Evolutionary conservation across 2,113 vertebrate species (phyloP), one percentile per base, ranked within the genome.

Genomic region (Carassius gibelio): DNA sequence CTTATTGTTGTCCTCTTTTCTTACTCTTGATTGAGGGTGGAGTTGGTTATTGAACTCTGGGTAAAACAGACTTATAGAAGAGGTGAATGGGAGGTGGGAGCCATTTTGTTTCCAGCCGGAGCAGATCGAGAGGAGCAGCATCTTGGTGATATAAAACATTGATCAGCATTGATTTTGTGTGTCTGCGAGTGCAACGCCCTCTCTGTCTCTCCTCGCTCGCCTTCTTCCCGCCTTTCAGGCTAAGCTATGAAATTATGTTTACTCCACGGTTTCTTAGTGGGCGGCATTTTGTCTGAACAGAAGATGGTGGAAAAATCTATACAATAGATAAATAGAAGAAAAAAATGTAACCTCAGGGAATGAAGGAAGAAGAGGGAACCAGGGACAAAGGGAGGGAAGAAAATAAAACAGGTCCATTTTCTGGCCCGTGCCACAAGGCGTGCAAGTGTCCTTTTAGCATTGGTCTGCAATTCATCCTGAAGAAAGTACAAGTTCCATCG

Each of bases 91-190:
- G 55, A 72, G 82, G 55, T 85, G 57, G 57, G 57, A 2, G 8
- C 26, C 26, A 26, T 26, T 21, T 86, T 87, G 87, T 88, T 86
- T 66, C 72, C 74, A 86, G 88, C 85, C 45, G 83, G 72, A 75
- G 76, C 57, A 75, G 86, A 75, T 80, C 64, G 62, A 79, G 81
- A 84, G 85, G 82, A 87, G 81, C 80, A 87, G 88, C 83, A 26
- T 86, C 84, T 89, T 50, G 71, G 76, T 89, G 88, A 89, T 89
- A 88, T 90, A 91, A 90, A 89, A 90, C 88, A 90, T 90, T 88
- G 90, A 91, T 88, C 88, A 88, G 84, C 83, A 90, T 91, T 87
- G 90, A 91, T 91, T 91, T 91, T 88, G 86, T 86, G 86, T 81
- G 88, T 88, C 89, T 84, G 85, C 36, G n/a, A 68, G 81, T 72